Base-by-base conservation (phyloP, 2,888 invertebrate species). In the Harpalus rubripes region DNA sequence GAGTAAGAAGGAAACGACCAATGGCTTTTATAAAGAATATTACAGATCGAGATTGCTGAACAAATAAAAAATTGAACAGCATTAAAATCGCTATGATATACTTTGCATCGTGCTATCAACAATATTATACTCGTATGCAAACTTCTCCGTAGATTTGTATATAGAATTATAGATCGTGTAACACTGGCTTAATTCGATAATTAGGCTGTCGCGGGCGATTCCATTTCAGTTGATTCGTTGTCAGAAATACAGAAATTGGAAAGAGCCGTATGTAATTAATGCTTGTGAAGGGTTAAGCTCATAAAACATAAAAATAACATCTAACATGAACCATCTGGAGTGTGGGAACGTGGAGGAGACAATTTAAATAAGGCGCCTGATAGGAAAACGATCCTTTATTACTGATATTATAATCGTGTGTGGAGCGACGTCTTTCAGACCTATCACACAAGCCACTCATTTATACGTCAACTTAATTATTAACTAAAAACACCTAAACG, bases 391-490 rank as follows among this genome's bases (percentile, higher is more conserved):
- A 84, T 84, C 61, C 84, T 68, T 84, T 84, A 84, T 84, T 84
- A 84, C 78, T 78, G 84, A 84, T 84, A 84, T 84, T 84, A 84
- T 84, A 84, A 84, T 78, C 65, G 59, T 56, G 44, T 63, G 22
- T 84, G 65, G 63, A 52, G 41, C 56, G 59, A 76, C 61, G 76
- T 76, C 61, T 44, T 26, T 76, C 61, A 78, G 44, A 63, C 63
- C 61, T 63, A 44, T 84, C 78, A 84, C 8, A 15, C 84, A 78
- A 63, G 76, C 44, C 39, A 18, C 16, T 78, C 72, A 84, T 84
- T 83, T 84, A 84, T 65, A 63, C 78, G 78, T 84, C 84, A 84
- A 84, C 83, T 74, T 83, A 83, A 84, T 84, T 79, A 84, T 84
- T 78, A 84, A 84, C 84, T 84, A 84, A 84, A 72, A 84, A 84